These are phyloP conservation scores for Hormiphora californensis DNA, from an alignment of 37 sponge, comb jelly and placozoan genomes.

Conservation along the genomic window DNA sequence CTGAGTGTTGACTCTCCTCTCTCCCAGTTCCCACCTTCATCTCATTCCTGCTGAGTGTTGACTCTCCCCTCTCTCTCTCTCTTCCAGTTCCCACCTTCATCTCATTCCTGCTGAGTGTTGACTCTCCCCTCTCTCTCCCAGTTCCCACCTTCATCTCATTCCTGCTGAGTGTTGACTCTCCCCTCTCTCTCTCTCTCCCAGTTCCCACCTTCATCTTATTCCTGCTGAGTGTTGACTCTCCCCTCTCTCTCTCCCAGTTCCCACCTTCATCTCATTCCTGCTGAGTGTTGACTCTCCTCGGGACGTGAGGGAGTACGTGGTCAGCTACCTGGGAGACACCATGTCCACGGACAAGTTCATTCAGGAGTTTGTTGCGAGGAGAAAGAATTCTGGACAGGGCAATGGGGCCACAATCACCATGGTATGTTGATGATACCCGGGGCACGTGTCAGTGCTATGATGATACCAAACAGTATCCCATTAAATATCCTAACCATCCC, in stretches of 20 bases:
- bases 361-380: slow-evolving; percentile 30
- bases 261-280: slow-evolving; percentile 42
- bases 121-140: no score
- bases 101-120: no score
- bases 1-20: no score
- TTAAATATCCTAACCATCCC: no score
- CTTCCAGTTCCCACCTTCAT: no score
- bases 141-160: slow-evolving; percentile 50
- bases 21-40: no score
- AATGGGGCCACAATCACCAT: not conserved
- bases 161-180: slow-evolving; percentile 40
- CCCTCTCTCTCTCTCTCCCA: no score
- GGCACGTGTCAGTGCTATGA: no score
- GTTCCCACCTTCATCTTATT: not conserved
- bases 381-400: not conserved
- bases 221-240: not conserved
- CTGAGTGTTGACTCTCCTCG: slow-evolving; percentile 41
- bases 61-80: no score
- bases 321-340: slow-evolving; percentile 50
- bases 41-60: no score
- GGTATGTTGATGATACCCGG: no score
- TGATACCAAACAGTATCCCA: no score
- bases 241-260: slow-evolving; percentile 19
- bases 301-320: slow-evolving; percentile 40
- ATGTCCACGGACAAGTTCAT: slow-evolving; percentile 44